Evolutionary conservation across 30 jellyfish, hydroid and myxozoan genomes (phyloP), one percentile per base, ranked within the genome.

Genomic region (Chrysaora quinquecirrha): DNA sequence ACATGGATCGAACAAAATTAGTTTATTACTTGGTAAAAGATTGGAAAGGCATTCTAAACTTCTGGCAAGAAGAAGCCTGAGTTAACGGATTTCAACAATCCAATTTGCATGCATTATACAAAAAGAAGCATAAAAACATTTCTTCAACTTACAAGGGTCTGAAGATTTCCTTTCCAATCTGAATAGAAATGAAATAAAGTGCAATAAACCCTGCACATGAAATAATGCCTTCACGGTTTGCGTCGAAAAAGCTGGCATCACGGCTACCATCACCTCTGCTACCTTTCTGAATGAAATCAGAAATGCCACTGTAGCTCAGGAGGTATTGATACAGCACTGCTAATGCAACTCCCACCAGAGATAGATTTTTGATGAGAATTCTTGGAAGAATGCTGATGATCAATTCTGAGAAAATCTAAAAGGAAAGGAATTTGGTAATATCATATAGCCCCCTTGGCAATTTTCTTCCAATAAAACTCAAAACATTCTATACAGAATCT

Each of bases 151-250:
- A 82, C 92, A 74, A 23, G 30, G 48, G 38, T 25, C 58, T 35
- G 83, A 82, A 79, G 34, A 90, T 43, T 50, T 73, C 87, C 56
- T 56, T 63, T 10, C 98, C 98, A 50, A 84, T 12, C 12, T 52
- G 89, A 48, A 77, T 33, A 16, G 96, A 89, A 48, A 84, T 25
- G 24, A 90, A 30, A 71, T 76, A 90, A 56, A 90, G 34, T 0
- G 90, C 79, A 58, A 87, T 33, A 48, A 73, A 77, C 18, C 98
- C 98, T 38, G 78, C 30, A 31, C 84, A 74, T 19, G 98, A 90
- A 14, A 67, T 49, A 7, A 90, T 47, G 6, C 98, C 98, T 85
- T 90, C 98, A 10, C 98, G 85, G 74, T 90, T 90, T 38, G 98
- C 98, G 73, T 90, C 98, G n/a, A 90, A 10, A 48, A 90, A 22